Conservation (phyloP, 2,797 vertebrate species). For the Platyrinchus mystaceus region DNA sequence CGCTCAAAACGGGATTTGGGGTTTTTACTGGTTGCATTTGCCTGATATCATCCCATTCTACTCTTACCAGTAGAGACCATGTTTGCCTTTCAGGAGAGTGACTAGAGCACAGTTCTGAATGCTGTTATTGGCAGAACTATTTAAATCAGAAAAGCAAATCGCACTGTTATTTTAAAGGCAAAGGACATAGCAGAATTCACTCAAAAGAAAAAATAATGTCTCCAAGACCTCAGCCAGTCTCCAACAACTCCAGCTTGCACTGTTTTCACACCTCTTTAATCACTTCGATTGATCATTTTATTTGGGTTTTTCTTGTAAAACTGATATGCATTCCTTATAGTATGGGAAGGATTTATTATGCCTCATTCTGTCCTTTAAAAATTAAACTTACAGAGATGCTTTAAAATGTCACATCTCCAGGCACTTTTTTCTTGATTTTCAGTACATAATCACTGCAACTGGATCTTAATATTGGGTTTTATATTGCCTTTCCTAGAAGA, state of each 20-base stretch:
- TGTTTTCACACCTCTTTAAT: conserved; percentile 1
- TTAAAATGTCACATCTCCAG: background rate
- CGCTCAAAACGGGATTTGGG: background rate
- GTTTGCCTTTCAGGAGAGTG: background rate
- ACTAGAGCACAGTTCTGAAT: background rate
- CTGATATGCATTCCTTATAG: background rate
- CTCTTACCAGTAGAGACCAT: background rate
- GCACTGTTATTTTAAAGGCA: background rate
- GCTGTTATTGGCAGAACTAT: background rate
- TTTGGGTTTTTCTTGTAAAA: conserved; percentile 20
- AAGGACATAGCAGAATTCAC: background rate
- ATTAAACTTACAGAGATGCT: conserved; percentile 5
- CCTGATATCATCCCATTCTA: background rate
- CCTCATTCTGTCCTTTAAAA: conserved; percentile 20
- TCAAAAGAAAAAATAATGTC: background rate
- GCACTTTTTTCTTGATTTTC: background rate
- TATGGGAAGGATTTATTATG: background rate
- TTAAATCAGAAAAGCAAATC: background rate
- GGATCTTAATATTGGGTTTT: background rate
- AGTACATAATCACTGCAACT: background rate
- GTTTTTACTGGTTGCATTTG: background rate
- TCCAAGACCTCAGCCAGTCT: background rate
- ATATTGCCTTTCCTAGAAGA: background rate
- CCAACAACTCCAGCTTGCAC: background rate
- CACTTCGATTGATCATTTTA: background rate